Evolutionary conservation across 2,797 vertebrate species (phyloP).

Genomic region (Gymnoscopelus microlampas): DNA sequence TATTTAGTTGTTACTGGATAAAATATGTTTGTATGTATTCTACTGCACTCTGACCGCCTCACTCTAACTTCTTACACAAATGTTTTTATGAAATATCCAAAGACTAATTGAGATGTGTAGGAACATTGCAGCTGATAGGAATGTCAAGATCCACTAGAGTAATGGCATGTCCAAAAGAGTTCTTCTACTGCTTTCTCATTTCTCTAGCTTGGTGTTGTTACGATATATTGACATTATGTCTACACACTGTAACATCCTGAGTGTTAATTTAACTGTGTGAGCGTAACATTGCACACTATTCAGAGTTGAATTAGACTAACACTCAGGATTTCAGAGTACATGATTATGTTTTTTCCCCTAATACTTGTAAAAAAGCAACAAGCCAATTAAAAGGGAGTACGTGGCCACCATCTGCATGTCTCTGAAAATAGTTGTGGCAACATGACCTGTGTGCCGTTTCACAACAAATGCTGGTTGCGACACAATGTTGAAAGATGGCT

Average conservation of each 20-base stretch:
- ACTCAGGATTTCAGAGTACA: no score
- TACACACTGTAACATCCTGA: not conserved
- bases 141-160: not conserved
- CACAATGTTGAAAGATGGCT: not conserved
- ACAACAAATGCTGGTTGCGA: not conserved
- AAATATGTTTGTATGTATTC: no score
- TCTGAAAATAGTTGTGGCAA: not conserved
- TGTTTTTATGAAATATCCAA: conserved; percentile 27
- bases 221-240: not conserved
- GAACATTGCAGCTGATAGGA: not conserved
- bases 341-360: not conserved
- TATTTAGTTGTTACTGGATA: not conserved
- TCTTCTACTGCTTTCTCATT: not conserved
- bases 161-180: not conserved
- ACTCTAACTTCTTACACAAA: no score
- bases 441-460: not conserved
- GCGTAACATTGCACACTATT: no score
- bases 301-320: no score
- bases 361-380: not conserved
- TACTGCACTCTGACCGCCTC: no score
- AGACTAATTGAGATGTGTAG: conserved; percentile 25
- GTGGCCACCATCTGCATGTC: not conserved
- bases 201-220: conserved; percentile 8
- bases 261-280: no score
- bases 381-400: not conserved